Evolutionary conservation across 2,888 invertebrate genomes (phyloP).

Genomic region (Aquatica leii): DNA sequence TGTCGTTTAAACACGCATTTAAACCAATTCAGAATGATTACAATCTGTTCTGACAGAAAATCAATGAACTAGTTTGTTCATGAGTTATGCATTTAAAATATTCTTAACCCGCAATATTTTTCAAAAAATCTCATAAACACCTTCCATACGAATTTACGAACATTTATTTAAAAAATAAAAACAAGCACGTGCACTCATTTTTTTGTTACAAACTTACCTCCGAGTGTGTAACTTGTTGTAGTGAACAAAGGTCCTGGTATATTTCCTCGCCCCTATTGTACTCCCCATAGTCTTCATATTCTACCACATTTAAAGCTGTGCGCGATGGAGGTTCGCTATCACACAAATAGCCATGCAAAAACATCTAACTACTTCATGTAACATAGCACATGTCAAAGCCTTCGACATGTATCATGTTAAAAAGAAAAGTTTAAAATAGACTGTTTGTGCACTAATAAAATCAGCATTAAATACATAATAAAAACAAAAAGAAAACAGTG

Average conservation of each 20-base stretch:
- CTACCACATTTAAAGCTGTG: slow-evolving; percentile 47
- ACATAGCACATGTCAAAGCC: not conserved
- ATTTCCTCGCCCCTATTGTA: slow-evolving; percentile 83
- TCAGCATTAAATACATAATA: slow-evolving; percentile 23
- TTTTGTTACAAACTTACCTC: slow-evolving; percentile 54
- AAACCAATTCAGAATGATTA: too few relatives aligned
- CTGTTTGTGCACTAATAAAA: slow-evolving; percentile 10
- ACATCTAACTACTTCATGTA: slow-evolving; percentile 14
- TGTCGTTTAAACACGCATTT: too few relatives aligned
- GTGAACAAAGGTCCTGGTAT: slow-evolving; percentile 92
- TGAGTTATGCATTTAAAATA: too few relatives aligned
- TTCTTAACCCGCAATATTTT: too few relatives aligned
- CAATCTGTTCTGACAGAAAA: too few relatives aligned
- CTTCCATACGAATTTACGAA: too few relatives aligned
- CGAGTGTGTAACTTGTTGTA: slow-evolving; percentile 53
- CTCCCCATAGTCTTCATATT: slow-evolving; percentile 67
- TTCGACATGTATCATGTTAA: not conserved
- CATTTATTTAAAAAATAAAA: too few relatives aligned
- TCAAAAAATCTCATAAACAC: too few relatives aligned
- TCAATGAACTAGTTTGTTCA: too few relatives aligned
- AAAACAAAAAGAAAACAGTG: slow-evolving; percentile 24
- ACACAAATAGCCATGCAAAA: slow-evolving; percentile 54
- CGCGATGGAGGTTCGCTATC: slow-evolving; percentile 52
- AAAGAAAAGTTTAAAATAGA: too few relatives aligned
- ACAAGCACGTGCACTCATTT: too few relatives aligned